Evolutionary conservation across 2,888 invertebrate genomes (phyloP), one percentile per base, ranked within the genome.

Genomic region (Phyllotreta striolata): DNA sequence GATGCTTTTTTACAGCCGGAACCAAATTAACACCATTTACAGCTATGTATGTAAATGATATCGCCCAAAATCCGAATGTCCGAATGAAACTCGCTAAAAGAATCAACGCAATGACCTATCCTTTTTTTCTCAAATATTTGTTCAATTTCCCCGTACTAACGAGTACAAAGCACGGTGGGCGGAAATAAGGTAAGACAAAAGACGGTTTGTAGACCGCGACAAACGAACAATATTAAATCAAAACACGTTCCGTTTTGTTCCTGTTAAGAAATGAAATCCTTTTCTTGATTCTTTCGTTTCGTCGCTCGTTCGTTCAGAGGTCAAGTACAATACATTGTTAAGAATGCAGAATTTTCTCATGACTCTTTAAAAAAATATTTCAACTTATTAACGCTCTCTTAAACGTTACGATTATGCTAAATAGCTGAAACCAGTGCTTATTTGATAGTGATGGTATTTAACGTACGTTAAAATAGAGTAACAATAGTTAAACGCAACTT

Each of bases 131-230:
- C 10, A 41, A 55, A 44, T 6, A 46, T 52, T 61, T 10, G 9
- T 10, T 24, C 41, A 12, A 39, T 54, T 54, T 46, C 35, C 39
- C 52, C 13, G 63, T 38, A 51, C 51, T 62, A 49, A 35, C 9
- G 24, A 34, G 6, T 5, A 47, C 24, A 47, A 47, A 38, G 39
- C 13, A 52, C 52, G 41, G 56, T 56, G 59, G 60, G 60, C 59
- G 60, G 47, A 47, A 60, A 12, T 40, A 51, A 46, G 39, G 14
- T 41, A 13, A 40, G 56, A 59, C 60, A 64, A 63, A 66, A 63
- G 52, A 66, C 61, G 57, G 63, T 66, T 63, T 66, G 57, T 66
- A 61, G 66, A 66, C 57, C 66, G 63, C 66, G 47, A 66, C 66
- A 63, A 44, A 41, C 38, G 12, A 46, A 43, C 57, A 66, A 66